Base-by-base conservation (phyloP, 2,888 invertebrate species). In the Rotaria sp. region DNA sequence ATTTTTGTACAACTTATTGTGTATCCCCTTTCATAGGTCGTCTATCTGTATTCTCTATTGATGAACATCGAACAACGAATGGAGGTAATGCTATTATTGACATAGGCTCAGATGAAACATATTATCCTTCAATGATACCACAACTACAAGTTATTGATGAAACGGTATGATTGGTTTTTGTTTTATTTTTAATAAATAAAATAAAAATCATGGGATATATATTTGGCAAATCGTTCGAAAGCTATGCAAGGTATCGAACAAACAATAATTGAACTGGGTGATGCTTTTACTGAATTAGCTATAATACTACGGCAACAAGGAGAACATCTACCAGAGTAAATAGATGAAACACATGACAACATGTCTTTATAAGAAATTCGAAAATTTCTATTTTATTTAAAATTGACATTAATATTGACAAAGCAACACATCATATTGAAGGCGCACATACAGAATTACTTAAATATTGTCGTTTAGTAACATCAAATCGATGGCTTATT, bases 241-340 rank as follows among this genome's bases (percentile, higher is more conserved):
- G 96, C 98, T 0, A 98, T 99, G 97, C 96, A 98, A 91, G 97
- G 95, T 91, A 99, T 99, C 90, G 99, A 99, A 92, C 95, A 96
- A 85, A 98, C 98, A 35, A 98, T 99, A 89, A 96, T 98, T 26
- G 99, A 99, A 91, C 92, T 99, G 84, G 99, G 99, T n/a, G 96
- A 96, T 24, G 98, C 99, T 90, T 99, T 98, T 91, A 95, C 96
- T 90, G 97, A 97, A 91, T 89, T 92, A 85, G 92, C 92, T 35
- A 90, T 90, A 86, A 97, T 99, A 96, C 97, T 99, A 5, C 96
- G 96, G 90, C 96, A 97, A 91, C 97, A 97, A 88, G 99, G 98
- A 91, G 99, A 99, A 93, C 95, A 96, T 92, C 96, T 97, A 11
- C 96, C 96, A 89, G 94, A 93, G 94, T 93, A 89, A 88, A 87